phyloP scores from a whole-genome alignment of 2,888 invertebrate genomes.

The Parnassius smintheus region DNA sequence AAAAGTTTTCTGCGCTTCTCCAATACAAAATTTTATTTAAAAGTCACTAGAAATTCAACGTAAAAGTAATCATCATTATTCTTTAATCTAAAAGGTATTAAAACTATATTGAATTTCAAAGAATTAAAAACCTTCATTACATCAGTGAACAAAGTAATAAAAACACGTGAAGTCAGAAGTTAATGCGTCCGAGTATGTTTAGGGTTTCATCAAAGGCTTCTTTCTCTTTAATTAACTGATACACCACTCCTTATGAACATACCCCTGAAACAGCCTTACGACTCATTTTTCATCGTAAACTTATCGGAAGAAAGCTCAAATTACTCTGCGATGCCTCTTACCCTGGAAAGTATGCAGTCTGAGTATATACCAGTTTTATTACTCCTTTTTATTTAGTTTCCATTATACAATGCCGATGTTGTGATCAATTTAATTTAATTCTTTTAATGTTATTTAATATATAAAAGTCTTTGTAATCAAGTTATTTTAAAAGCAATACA shows the following conservation, averaged over 20 bases:
- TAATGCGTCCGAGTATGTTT: conserved; percentile 44
- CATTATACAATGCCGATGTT: conserved; percentile 33
- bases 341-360: conserved; percentile 20
- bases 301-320: conserved; percentile 34
- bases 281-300: not conserved
- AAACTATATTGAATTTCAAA: not conserved
- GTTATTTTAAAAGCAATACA: no score
- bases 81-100: no score
- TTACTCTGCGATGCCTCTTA: not conserved
- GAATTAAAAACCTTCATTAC: conserved; percentile 10
- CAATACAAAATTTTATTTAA: no score
- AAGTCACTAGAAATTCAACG: no score
- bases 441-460: no score
- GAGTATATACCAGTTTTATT: conserved; percentile 43
- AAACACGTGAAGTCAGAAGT: conserved; percentile 41
- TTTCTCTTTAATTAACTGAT: conserved; percentile 69
- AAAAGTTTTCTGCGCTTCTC: no score
- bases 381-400: conserved; percentile 37
- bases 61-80: no score
- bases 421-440: no score
- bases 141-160: conserved; percentile 32
- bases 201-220: conserved; percentile 69
- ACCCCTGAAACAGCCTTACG: not conserved
- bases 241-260: conserved; percentile 52
- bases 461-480: no score